Evolutionary conservation across 2,888 invertebrate genomes (phyloP).

Genomic region (Tetranychus piercei): DNA sequence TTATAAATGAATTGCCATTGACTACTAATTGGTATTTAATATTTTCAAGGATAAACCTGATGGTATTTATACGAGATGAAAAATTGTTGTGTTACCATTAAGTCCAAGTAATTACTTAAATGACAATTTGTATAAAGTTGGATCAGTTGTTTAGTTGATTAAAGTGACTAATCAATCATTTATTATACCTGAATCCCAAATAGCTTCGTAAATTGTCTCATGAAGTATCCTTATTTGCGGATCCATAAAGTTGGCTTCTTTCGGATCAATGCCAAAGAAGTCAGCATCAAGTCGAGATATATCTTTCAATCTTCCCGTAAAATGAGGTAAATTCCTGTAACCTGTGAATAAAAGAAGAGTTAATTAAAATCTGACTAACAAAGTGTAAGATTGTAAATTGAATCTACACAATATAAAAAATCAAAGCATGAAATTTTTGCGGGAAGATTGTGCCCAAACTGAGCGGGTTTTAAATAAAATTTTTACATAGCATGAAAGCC

Average conservation of each 20-base stretch:
- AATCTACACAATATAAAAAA: too few species aligned
- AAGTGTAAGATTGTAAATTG: too few species aligned
- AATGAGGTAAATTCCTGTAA: neutral
- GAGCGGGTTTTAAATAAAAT: too few species aligned
- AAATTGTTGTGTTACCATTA: too few species aligned
- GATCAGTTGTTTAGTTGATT: too few species aligned
- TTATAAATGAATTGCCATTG: neutral
- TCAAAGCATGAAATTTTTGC: too few species aligned
- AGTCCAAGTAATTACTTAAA: too few species aligned
- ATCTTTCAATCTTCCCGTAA: constrained; percentile 43
- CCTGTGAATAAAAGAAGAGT: neutral
- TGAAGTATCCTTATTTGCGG: constrained; percentile 70
- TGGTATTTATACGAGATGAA: too few species aligned
- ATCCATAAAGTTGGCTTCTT: constrained; percentile 76
- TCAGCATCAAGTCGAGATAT: constrained; percentile 60
- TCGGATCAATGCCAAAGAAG: constrained; percentile 71
- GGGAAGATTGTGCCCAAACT: too few species aligned
- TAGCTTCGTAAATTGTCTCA: constrained; percentile 71
- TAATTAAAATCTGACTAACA: neutral
- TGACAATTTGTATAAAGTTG: too few species aligned
- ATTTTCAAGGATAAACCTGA: neutral
- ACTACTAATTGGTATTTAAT: neutral
- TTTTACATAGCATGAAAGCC: too few species aligned
- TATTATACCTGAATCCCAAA: constrained; percentile 55
- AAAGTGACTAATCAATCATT: neutral